Base-by-base conservation (phyloP, 1,140 invertebrate genomes). In the Heliconius melpomene region DNA sequence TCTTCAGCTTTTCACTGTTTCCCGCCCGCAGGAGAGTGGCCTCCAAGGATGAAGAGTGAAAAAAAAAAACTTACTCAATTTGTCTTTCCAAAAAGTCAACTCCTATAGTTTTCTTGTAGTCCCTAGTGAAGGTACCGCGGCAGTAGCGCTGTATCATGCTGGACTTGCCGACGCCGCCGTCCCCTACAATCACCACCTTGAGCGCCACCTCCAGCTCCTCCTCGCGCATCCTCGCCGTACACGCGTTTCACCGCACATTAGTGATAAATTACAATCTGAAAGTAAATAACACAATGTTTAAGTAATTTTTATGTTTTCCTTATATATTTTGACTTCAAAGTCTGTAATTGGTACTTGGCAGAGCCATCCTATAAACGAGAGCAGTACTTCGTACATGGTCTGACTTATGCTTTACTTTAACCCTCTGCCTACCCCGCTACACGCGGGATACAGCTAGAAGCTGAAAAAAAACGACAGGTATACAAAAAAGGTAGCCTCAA, bases 81-180 rank as follows among this genome's bases (percentile, higher is more conserved):
- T 98, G 97, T 86, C 98, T 95, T 94, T 99, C 98, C 40, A 99
- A 95, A 93, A 99, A 99, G 95, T 99, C 98, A 7, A 99, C 98
- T 13, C 98, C 98, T 84, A 99, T 99, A 18, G 98, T 99, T 94
- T 99, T 99, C 94, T 99, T 99, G 93, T 99, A 99, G 90, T 99
- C 98, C 90, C 98, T 96, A 72, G 98, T 99, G 94, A 99, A 99
- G 74, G 98, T 98, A 32, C 98, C 98, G 90, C 98, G 98, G 95
- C 98, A 99, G 94, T 99, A 99, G 80, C 98, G 96, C 95, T 99
- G 98, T 87, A 99, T 99, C 98, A 99, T 99, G 87, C 98, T 98
- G 50, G 98, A 99, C 95, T 99, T 99, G 83, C 98, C 98, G 72
- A 99, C 98, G 80, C 98, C 98, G 29, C 98, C 98, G 95, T 99